Conservation (phyloP, 2,113 vertebrate genomes). For the Willisornis vidua region DNA sequence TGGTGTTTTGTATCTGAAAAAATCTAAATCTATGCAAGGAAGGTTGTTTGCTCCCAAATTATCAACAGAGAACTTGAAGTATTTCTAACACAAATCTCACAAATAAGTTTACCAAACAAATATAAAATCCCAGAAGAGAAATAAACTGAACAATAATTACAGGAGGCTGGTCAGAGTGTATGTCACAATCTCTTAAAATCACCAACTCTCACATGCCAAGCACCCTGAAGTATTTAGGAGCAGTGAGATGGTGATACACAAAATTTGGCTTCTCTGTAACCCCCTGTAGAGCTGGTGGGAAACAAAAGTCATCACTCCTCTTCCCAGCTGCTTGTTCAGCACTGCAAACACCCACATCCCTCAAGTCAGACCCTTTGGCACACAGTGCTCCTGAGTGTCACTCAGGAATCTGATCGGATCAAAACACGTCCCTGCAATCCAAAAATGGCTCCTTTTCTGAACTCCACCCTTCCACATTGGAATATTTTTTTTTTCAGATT, state of each 20-base stretch:
- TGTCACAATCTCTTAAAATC: background rate
- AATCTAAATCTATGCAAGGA: background rate
- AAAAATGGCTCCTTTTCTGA: background rate
- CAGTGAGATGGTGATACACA: background rate
- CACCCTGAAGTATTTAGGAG: background rate
- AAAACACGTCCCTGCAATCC: background rate
- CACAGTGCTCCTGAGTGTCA: background rate
- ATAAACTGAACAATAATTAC: background rate
- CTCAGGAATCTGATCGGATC: background rate
- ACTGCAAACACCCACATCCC: background rate
- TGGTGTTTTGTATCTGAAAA: background rate
- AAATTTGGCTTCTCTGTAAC: background rate
- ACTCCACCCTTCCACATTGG: background rate
- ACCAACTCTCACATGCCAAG: background rate
- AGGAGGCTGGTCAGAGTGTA: background rate
- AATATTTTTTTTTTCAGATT: background rate
- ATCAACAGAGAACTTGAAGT: background rate
- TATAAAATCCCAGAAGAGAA: background rate
- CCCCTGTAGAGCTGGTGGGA: background rate
- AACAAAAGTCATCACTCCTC: background rate
- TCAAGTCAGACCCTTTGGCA: background rate
- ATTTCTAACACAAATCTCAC: background rate
- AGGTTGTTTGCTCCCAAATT: background rate
- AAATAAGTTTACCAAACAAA: background rate
- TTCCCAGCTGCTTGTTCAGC: background rate